Base-by-base conservation (phyloP, 2,888 invertebrate genomes). In the Orchestes rusci region DNA sequence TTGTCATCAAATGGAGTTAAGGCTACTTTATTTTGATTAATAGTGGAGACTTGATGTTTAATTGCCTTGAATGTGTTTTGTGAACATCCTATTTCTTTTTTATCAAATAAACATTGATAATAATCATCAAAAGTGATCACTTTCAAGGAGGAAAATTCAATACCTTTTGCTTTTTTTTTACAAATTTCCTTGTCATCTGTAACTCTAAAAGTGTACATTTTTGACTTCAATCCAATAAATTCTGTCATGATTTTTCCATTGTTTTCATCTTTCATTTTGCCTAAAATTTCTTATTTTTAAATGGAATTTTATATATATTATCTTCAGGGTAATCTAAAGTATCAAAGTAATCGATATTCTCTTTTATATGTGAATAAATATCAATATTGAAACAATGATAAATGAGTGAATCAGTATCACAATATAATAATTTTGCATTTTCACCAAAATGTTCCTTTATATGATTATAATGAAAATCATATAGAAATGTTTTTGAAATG, bases 401-500 rank as follows among this genome's bases (percentile, higher is more conserved):
- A 32, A 43, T 39, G 1, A 43, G 16, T 8, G 13, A 16, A 18
- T 42, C 42, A 4, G 35, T 42, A 8, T 40, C 40, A 4, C 33
- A 33, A 15, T 40, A 40, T 16, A 41, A 17, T 28, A 41, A 28
- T 43, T 43, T 43, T 16, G 31, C 43, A 17, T 16, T 29, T 2
- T 23, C 12, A 5, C 13, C 18, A 36, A 34, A 41, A 27, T 35
- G 20, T 34, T 13, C 10, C 10, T 27, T 35, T 4, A 41, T 35
- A 35, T 27, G 23, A 20, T 41, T 41, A 16, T 34, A 41, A 28
- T 41, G 41, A 35, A 41, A 41, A 41, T 41, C 41, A 17, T 41
- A 41, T 12, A 41, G 13, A n/a, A 36, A 17, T n/a, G 20, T 43
- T 43, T 43, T 43, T 3, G 36, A 35, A 23, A 43, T 36, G 4